These are phyloP conservation scores for Sebastes wilsoni DNA, from an alignment of 2,797 vertebrate species.

Conservation along the genomic window DNA sequence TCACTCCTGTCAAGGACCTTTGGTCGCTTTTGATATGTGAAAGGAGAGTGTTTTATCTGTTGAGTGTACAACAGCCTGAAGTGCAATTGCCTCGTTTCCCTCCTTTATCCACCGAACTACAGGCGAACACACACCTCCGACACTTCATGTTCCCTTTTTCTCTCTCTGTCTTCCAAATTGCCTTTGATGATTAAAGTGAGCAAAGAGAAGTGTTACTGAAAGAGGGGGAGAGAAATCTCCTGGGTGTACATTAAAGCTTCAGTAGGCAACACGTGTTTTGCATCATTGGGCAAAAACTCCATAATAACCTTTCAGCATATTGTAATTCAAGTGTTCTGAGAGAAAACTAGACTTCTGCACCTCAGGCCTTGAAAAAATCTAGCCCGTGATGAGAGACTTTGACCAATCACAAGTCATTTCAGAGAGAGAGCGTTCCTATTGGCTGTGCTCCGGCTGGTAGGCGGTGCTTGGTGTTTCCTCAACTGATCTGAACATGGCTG, in stretches of 20 bases:
- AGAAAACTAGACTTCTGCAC: not conserved
- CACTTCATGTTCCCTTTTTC: not conserved
- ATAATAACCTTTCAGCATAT: not conserved
- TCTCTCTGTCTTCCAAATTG: slow-evolving; percentile 4
- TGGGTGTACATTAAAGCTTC: not conserved
- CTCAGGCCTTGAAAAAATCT: too few relatives aligned
- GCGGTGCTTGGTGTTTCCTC: too few relatives aligned
- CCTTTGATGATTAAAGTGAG: slow-evolving; percentile 29
- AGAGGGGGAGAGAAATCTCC: not conserved
- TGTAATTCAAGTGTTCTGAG: not conserved
- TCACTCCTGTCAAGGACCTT: slow-evolving; percentile 27
- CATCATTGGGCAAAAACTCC: not conserved
- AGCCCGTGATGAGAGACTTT: too few relatives aligned
- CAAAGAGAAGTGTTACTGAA: not conserved
- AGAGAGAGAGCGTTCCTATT: too few relatives aligned
- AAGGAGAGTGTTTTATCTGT: slow-evolving; percentile 31
- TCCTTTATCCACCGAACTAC: slow-evolving; percentile 30
- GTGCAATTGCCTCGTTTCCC: slow-evolving; percentile 23
- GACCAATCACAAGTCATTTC: too few relatives aligned
- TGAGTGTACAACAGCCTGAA: slow-evolving; percentile 26
- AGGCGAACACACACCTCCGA: not conserved
- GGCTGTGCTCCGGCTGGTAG: too few relatives aligned
- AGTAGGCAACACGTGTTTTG: not conserved
- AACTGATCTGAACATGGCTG: too few relatives aligned
- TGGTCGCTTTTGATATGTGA: slow-evolving; percentile 30